Percentiles rank a stretch among this genome's conserved stretches.
These are phyloP conservation scores for Neolamprologus sp. DNA, from an alignment of 2,113 vertebrate species.

Conservation along the genomic window DNA sequence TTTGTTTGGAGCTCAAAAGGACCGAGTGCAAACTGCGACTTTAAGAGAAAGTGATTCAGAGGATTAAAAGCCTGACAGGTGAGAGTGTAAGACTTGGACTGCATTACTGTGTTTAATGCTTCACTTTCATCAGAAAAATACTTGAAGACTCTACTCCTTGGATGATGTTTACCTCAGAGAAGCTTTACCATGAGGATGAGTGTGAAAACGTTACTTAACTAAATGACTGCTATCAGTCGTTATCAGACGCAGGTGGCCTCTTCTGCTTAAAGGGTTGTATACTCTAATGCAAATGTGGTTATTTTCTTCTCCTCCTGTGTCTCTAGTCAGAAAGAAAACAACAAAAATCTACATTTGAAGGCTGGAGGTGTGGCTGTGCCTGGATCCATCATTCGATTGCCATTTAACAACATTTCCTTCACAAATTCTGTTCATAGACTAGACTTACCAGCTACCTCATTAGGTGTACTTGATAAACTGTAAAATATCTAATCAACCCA, in stretches of 20 bases:
- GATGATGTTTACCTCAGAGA: not conserved
- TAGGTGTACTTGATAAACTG: not conserved
- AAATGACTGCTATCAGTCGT: not conserved
- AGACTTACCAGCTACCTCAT: not conserved
- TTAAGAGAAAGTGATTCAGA: not conserved
- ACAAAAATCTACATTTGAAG: not conserved
- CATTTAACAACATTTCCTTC: not conserved
- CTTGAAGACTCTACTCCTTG: not conserved
- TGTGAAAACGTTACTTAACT: not conserved
- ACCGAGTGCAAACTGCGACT: not conserved
- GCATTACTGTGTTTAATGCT: not conserved
- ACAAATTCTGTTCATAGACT: not conserved
- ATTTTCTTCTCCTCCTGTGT: not conserved
- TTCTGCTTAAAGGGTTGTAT: not conserved
- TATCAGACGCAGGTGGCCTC: not conserved
- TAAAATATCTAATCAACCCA: not conserved
- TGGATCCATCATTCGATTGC: not conserved
- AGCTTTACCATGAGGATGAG: not conserved
- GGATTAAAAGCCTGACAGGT: not conserved
- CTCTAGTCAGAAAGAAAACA: not conserved
- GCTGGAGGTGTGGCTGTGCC: not conserved
- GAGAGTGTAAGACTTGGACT: not conserved
- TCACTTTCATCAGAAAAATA: not conserved
- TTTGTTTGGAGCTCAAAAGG: not conserved
- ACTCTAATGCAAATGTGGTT: not conserved